phyloP scores from a whole-genome alignment of 2,797 vertebrate species.

The Rousettus madagascariensis region DNA sequence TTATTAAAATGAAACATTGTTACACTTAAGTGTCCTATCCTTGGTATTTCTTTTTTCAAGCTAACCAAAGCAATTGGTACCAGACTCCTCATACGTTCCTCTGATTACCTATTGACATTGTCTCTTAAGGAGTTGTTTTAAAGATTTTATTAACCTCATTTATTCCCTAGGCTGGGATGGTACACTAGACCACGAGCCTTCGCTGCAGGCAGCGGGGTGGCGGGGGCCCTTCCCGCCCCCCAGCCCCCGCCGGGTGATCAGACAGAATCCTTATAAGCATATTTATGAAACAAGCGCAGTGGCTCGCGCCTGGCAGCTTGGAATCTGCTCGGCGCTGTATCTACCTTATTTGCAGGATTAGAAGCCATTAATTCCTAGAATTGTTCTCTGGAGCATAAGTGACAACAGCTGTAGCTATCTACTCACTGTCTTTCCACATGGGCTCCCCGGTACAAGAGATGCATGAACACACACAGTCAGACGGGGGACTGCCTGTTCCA shows the following conservation, averaged over 20 bases:
- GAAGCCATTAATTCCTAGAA: slow-evolving; percentile 82
- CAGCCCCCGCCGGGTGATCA: slow-evolving; percentile 43
- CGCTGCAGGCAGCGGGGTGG: not conserved
- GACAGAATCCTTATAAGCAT: slow-evolving; percentile 68
- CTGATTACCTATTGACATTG: not conserved
- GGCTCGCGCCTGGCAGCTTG: slow-evolving; percentile 62
- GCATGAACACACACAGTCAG: slow-evolving; percentile 64
- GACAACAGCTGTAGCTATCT: slow-evolving; percentile 81
- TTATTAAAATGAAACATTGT: slow-evolving; percentile 61
- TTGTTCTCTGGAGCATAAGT: slow-evolving; percentile 83
- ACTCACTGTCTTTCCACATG: slow-evolving; percentile 80
- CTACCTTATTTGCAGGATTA: slow-evolving; percentile 82
- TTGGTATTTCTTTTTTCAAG: not conserved
- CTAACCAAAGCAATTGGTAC: not conserved
- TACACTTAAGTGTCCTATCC: slow-evolving; percentile 1
- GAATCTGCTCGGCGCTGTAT: slow-evolving; percentile 64
- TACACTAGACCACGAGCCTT: slow-evolving; percentile 61
- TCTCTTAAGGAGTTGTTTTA: not conserved
- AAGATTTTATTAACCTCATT: not conserved
- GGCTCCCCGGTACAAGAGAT: slow-evolving; percentile 75
- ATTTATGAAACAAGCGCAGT: slow-evolving; percentile 79
- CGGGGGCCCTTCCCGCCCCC: slow-evolving; percentile 49
- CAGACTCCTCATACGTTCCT: not conserved
- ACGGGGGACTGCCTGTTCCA: slow-evolving; percentile 34
- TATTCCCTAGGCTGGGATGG: not conserved